These are phyloP conservation scores for Autographa pulchrina DNA, from an alignment of 2,888 invertebrate species.

Conservation along the genomic window DNA sequence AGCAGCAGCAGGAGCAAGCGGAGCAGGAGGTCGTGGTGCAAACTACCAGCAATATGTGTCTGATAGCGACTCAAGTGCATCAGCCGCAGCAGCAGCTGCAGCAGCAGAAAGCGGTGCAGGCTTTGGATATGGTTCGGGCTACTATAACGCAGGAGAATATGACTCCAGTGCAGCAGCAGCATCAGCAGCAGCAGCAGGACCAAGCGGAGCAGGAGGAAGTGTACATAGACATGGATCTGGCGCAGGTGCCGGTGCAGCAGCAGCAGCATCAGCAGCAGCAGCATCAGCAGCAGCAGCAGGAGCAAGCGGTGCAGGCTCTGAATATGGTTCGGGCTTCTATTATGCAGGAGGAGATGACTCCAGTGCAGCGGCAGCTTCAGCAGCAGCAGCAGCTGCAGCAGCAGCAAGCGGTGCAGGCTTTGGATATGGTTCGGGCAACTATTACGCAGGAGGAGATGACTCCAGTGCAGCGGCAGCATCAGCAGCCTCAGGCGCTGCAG, in stretches of 20 bases:
- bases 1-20: constrained; percentile 7
- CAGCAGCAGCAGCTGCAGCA: constrained; percentile 40
- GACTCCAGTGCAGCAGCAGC: constrained; percentile 19
- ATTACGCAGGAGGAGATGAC: neutral
- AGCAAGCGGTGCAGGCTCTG: neutral
- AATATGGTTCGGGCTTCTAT: neutral
- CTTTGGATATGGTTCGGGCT: neutral
- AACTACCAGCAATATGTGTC: no score
- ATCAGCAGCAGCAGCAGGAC: constrained; percentile 16
- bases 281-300: neutral
- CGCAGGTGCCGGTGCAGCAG: neutral
- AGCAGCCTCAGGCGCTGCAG: neutral
- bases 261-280: neutral
- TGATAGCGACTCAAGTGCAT: no score
- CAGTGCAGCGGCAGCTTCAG: constrained; percentile 30
- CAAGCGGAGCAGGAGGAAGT: constrained; percentile 5
- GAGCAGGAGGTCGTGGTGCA: no score
- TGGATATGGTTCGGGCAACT: no score
- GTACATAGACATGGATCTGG: neutral
- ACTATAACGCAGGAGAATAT: no score
- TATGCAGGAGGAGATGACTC: no score
- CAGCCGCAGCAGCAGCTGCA: no score
- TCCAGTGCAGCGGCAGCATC: constrained; percentile 22
- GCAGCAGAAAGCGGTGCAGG: no score
- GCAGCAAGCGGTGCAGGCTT: constrained; percentile 24